Percentiles rank a stretch among this genome's conserved stretches.
These are phyloP conservation scores for Synergus umbraculus DNA, from an alignment of 2,888 invertebrate genomes.

Conservation along the genomic window DNA sequence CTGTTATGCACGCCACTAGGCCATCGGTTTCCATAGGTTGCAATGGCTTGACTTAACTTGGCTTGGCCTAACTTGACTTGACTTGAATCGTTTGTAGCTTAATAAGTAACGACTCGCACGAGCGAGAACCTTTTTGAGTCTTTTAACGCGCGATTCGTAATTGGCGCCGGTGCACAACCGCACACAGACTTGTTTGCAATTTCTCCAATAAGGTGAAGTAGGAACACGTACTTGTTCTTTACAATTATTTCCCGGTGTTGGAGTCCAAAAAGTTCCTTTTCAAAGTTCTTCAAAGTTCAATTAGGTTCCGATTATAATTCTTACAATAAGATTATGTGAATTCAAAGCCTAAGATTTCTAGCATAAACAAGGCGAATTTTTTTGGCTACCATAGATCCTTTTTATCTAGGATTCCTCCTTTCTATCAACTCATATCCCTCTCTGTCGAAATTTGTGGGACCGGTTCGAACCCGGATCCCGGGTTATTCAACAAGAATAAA, in stretches of 20 bases:
- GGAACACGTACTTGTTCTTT: background rate
- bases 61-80: background rate
- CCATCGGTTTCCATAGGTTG: slow-evolving; percentile 30
- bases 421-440: too few species aligned
- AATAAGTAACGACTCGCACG: slow-evolving; percentile 23
- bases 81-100: background rate
- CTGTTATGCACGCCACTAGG: slow-evolving; percentile 59
- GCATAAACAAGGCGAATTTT: too few species aligned
- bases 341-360: too few species aligned
- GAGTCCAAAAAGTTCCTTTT: background rate
- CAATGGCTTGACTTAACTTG: background rate
- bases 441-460: too few species aligned
- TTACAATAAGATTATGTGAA: too few species aligned
- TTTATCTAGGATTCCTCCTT: too few species aligned
- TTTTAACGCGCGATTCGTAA: slow-evolving; percentile 18
- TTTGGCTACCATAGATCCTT: too few species aligned
- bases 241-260: slow-evolving; percentile 6
- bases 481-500: slow-evolving; percentile 6
- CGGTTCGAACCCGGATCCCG: background rate
- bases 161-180: slow-evolving; percentile 22
- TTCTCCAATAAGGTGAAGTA: slow-evolving; percentile 32
- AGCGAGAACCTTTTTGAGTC: slow-evolving; percentile 25
- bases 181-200: slow-evolving; percentile 13
- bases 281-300: background rate
- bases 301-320: too few species aligned